A percentile compares a stretch with the other conserved stretches of the same genome.
These are phyloP conservation scores for Cynopterus brachyotis DNA, from an alignment of 2,113 vertebrate genomes.

Conservation along the genomic window DNA sequence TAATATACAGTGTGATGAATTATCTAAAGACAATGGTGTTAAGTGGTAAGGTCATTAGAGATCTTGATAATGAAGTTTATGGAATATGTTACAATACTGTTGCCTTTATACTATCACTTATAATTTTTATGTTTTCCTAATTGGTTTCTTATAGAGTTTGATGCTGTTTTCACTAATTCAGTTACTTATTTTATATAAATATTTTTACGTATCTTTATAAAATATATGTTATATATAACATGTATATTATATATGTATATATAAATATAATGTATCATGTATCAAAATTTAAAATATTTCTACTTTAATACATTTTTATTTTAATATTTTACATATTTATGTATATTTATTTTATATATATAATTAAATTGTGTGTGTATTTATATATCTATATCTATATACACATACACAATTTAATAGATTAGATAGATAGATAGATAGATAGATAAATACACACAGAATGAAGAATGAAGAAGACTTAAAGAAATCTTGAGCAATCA, in stretches of 20 bases:
- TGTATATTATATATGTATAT: not conserved
- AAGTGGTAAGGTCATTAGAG: not conserved
- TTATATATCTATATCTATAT: too few relatives aligned
- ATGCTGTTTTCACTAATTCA: constrained; percentile 27
- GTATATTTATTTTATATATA: too few relatives aligned
- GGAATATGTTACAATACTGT: not conserved
- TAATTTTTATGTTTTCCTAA: not conserved
- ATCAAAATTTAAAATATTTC: too few relatives aligned
- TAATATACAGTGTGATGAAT: not conserved
- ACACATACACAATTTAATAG: too few relatives aligned
- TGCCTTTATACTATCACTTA: not conserved
- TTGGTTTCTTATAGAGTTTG: not conserved
- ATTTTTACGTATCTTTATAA: constrained; percentile 14
- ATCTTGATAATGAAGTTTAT: not conserved
- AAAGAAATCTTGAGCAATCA: constrained; percentile 18
- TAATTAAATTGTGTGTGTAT: not conserved
- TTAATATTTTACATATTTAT: too few relatives aligned
- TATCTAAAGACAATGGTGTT: not conserved
- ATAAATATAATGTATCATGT: too few relatives aligned
- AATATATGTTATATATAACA: not conserved
- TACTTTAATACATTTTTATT: too few relatives aligned
- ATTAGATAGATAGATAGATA: too few relatives aligned
- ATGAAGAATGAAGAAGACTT: not conserved
- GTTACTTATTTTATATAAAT: constrained; percentile 26
- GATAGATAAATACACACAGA: not conserved